These are phyloP conservation scores for Gallinago solitaria DNA, from an alignment of 2,797 vertebrate genomes.

Conservation along the genomic window DNA sequence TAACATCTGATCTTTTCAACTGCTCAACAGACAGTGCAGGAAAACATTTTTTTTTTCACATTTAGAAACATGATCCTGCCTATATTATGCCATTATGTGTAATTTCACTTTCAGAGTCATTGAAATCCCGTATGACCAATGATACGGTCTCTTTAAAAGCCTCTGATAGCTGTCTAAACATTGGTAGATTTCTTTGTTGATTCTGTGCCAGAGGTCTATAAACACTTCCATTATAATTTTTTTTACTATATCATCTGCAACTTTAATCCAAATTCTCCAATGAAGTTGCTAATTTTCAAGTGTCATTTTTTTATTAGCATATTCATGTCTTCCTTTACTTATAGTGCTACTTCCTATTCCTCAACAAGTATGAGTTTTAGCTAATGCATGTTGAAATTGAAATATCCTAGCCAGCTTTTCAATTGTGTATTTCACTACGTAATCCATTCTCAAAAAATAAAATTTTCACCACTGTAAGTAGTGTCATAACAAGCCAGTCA, in stretches of 20 bases:
- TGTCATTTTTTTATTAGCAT: neutral
- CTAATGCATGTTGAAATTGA: neutral
- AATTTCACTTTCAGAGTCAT: neutral
- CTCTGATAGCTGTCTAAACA: conserved; percentile 31
- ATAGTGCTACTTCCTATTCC: neutral
- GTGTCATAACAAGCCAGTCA: neutral
- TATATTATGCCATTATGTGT: neutral
- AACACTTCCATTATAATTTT: neutral
- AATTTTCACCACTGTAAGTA: neutral
- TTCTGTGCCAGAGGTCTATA: neutral
- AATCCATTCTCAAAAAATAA: neutral
- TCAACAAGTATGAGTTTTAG: neutral
- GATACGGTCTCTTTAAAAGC: conserved; percentile 3
- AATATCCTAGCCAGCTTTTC: neutral
- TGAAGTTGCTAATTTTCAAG: neutral
- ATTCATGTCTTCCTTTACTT: neutral
- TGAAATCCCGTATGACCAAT: conserved; percentile 11
- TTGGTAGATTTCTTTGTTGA: conserved; percentile 18
- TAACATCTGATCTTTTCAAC: neutral
- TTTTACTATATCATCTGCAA: neutral
- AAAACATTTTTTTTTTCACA: neutral
- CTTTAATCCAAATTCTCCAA: neutral
- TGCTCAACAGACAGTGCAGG: neutral
- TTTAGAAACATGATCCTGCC: neutral
- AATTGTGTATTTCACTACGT: neutral